A percentile compares a stretch with the other conserved stretches of the same genome.
Evolutionary conservation across 2,888 invertebrate genomes (phyloP).

Genomic region (Cryptocheilus praepositus): DNA sequence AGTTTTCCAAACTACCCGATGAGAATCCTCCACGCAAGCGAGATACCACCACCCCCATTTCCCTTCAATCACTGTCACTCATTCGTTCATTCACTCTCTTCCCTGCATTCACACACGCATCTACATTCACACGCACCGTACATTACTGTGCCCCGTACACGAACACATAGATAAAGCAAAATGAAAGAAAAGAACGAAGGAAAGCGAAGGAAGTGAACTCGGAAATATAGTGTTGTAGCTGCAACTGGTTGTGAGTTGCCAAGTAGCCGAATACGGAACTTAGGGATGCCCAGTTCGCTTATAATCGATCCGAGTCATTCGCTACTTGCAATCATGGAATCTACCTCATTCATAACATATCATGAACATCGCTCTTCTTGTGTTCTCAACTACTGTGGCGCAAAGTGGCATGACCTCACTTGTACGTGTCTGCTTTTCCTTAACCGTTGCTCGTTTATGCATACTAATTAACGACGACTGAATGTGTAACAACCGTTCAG

Average conservation of each 20-base stretch:
- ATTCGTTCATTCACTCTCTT: conserved; percentile 52
- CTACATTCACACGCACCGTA: conserved; percentile 52
- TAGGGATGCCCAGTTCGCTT: conserved; percentile 51
- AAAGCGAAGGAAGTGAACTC: conserved; percentile 35
- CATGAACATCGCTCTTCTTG: conserved; percentile 20
- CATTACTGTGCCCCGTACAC: conserved; percentile 48
- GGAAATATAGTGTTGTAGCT: conserved; percentile 20
- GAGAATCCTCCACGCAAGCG: conserved; percentile 34
- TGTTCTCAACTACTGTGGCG: neutral
- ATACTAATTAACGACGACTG: too few species aligned
- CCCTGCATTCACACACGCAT: conserved; percentile 55
- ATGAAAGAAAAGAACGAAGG: conserved; percentile 43
- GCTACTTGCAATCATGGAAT: neutral
- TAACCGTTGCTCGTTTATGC: too few species aligned
- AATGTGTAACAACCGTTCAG: too few species aligned
- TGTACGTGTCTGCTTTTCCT: too few species aligned
- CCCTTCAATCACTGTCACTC: conserved; percentile 56
- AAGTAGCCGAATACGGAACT: conserved; percentile 37
- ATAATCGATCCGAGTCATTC: conserved; percentile 50
- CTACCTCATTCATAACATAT: conserved; percentile 7
- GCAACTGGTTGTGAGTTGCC: conserved; percentile 36
- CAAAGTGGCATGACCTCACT: too few species aligned
- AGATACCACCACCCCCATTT: conserved; percentile 26
- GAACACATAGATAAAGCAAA: conserved; percentile 46
- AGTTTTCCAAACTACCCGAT: conserved; percentile 42